These are phyloP conservation scores for Chascanopsetta lugubris DNA, from an alignment of 2,113 vertebrate species.

Conservation along the genomic window DNA sequence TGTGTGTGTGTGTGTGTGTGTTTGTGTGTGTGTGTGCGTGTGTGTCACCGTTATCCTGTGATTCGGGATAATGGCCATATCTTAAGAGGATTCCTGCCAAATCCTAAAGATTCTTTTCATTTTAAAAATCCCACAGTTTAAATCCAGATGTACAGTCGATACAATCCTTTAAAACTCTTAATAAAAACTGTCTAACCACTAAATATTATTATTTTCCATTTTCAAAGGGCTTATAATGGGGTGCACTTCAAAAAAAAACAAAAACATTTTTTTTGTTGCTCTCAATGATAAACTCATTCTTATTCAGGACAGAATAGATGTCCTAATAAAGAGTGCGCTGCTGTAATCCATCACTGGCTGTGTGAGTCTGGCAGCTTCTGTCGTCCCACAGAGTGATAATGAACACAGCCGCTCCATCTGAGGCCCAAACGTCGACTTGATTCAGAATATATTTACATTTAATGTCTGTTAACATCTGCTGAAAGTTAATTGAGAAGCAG, in stretches of 20 bases:
- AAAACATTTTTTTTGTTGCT: background rate
- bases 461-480: constrained; percentile 41
- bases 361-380: constrained; percentile 19
- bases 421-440: constrained; percentile 20
- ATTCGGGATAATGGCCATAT: constrained; percentile 51
- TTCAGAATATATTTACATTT: constrained; percentile 59
- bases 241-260: background rate
- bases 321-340: constrained; percentile 25
- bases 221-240: background rate
- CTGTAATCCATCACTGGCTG: constrained; percentile 32
- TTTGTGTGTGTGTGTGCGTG: constrained; percentile 14
- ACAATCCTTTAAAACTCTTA: constrained; percentile 37
- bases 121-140: constrained; percentile 32
- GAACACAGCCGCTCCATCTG: constrained; percentile 22
- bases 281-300: constrained; percentile 16
- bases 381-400: constrained; percentile 28
- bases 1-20: constrained; percentile 26
- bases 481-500: constrained; percentile 29
- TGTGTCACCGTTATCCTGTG: constrained; percentile 24
- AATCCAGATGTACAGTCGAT: constrained; percentile 20
- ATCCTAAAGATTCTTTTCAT: constrained; percentile 44
- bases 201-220: constrained; percentile 6
- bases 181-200: background rate
- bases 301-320: constrained; percentile 34
- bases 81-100: constrained; percentile 65